A percentile compares a stretch with the other conserved stretches of the same genome.
These are phyloP conservation scores for Phenganax marumi DNA, from an alignment of 92 coral and sea anemone genomes.

Conservation along the genomic window DNA sequence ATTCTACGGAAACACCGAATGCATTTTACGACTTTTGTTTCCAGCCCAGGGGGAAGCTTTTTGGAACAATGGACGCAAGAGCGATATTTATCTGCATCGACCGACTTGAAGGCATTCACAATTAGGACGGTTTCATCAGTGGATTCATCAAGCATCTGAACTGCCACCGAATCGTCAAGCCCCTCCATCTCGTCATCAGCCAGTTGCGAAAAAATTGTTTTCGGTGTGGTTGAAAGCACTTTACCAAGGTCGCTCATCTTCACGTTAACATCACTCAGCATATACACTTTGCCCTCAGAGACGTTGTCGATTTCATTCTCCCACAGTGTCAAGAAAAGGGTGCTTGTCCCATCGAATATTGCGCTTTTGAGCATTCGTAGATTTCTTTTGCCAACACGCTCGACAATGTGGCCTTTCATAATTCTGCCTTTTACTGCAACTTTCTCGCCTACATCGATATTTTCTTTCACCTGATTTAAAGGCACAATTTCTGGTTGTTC, in stretches of 20 bases:
- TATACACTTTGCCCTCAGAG: neutral
- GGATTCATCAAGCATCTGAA: neutral
- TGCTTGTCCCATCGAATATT: neutral
- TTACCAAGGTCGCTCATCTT: neutral
- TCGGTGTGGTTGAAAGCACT: neutral
- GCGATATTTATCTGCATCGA: neutral
- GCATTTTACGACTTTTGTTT: neutral
- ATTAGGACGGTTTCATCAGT: neutral
- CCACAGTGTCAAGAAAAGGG: neutral
- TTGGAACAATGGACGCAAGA: neutral
- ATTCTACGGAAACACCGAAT: neutral
- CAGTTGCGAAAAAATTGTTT: neutral
- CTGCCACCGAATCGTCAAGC: neutral
- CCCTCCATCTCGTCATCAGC: neutral
- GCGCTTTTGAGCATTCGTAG: neutral
- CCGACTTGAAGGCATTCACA: neutral
- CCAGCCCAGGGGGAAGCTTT: neutral
- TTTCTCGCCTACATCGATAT: neutral
- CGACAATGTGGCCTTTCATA: neutral
- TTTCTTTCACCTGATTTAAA: neutral
- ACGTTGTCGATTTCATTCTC: neutral
- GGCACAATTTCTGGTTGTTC: neutral
- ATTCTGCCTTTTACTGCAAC: neutral
- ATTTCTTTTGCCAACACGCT: neutral
- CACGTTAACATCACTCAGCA: neutral